Base-by-base conservation (phyloP, 2,888 invertebrate species). In the Drosophila ochracea region DNA sequence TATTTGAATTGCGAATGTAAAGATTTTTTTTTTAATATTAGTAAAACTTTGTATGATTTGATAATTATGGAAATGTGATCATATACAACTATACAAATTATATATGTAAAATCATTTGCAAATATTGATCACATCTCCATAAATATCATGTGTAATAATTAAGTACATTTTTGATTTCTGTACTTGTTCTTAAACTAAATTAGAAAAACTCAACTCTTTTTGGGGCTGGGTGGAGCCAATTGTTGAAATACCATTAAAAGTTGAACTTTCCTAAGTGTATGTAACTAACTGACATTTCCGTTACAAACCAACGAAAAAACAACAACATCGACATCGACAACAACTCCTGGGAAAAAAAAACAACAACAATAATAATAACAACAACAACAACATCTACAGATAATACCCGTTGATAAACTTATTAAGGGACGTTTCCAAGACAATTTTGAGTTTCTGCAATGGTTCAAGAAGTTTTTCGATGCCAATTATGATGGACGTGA, bases 401-500 rank as follows among this genome's bases (percentile, higher is more conserved):
- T 99, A 93, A 98, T 99, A 94, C 98, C 99, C 84, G 99, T 99
- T 94, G 99, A 99, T 95, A 98, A 97, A 95, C 96, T 99, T 95
- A 98, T 99, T 94, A 99, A 99, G 94, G 99, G 98, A 92, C 96
- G 99, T 93, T 99, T 99, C 95, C 99, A 99, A 96, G 99, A 99
- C 95, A 99, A 99, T 95, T 99, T 99, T 96, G 99, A 99, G 95
- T 99, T 99, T 95, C 97, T 99, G 91, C 99, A 99, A 95, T 99
- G 99, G 99, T 99, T 99, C 95, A 99, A 99, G 96, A 99, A 99
- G 94, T 99, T 99, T 95, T 99, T 99, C 94, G 99, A 99, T 95
- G 99, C 99, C 87, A 99, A 99, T 95, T 99, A 99, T 94, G 98
- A 99, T 94, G 99, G 99, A 83, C 96, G 97, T 91, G 98, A 98